Evolutionary conservation across 1,140 invertebrate genomes (phyloP), one percentile per base, ranked within the genome.

Genomic region (Eriocheir sinensis): DNA sequence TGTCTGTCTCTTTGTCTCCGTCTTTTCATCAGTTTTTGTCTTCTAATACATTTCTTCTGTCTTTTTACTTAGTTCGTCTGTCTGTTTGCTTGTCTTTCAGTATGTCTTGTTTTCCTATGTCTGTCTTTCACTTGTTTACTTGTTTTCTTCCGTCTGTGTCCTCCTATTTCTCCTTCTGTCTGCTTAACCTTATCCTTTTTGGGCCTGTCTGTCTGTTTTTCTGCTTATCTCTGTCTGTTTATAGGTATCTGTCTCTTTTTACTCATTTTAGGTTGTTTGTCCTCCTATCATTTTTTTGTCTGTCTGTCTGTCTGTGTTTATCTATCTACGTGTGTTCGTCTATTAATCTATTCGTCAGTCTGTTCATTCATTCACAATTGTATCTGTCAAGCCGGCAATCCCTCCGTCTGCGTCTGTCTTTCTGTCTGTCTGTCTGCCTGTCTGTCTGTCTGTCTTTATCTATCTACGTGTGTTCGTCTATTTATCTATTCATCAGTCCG

Each of bases 381-480:
- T 83, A 34, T 83, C 6, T 83, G 81, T 83, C n/a, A 30, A 34
- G n/a, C 6, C n/a, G 81, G n/a, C n/a, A 9, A 34, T 83, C 6
- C n/a, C n/a, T 83, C 6, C 81, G n/a, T 83, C 8, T 83, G n/a
- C 8, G 81, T n/a, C n/a, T 8, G n/a, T 83, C 6, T 12, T 8
- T 12, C n/a, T 83, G 81, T 83, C 6, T 83, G 81, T 83, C n/a
- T 30, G n/a, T 83, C 6, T 83, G 81, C n/a, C n/a, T 83, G n/a
- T 83, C n/a, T 83, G 81, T 83, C n/a, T 83, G 60, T 72, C 60
- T 83, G 81, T 83, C 9, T 83, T 83, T 83, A 6, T 83, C 9
- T 83, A 34, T 8, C 9, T 9, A n/a, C n/a, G n/a, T n/a, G n/a
- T n/a, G n/a, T n/a, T n/a, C n/a, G n/a, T n/a, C n/a, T n/a, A n/a